Evolutionary conservation across 2,113 vertebrate genomes (phyloP).

Genomic region (Aplodontia rufa): DNA sequence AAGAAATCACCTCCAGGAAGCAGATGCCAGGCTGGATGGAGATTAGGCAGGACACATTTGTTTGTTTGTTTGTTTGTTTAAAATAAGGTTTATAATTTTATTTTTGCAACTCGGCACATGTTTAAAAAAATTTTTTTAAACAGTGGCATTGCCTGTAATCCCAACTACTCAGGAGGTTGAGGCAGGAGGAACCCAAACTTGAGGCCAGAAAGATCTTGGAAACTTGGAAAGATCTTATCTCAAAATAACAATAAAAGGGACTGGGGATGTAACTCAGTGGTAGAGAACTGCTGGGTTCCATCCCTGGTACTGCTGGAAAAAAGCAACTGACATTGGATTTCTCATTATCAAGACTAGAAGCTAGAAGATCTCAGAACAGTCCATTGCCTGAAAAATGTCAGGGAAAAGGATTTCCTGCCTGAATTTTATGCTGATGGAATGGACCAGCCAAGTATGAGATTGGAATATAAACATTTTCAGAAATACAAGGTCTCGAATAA

Average conservation of each 20-base stretch:
- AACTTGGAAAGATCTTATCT: not conserved
- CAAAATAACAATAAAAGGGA: not conserved
- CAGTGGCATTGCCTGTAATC: not conserved
- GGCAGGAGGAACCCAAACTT: not conserved
- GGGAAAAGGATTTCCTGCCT: conserved; percentile 18
- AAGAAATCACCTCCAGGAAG: not conserved
- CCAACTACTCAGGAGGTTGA: not conserved
- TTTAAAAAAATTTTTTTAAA: not conserved
- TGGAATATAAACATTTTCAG: not conserved
- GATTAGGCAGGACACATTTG: not conserved
- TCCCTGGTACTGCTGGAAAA: not conserved
- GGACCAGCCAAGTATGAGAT: not conserved
- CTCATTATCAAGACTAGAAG: not conserved
- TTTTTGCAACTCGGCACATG: not conserved
- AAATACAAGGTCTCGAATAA: not conserved
- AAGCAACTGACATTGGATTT: not conserved
- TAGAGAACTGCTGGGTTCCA: not conserved
- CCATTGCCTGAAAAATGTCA: not conserved
- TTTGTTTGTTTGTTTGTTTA: not conserved
- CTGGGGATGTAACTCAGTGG: not conserved
- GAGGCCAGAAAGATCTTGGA: not conserved
- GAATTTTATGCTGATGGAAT: not conserved
- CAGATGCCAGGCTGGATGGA: not conserved
- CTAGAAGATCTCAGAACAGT: not conserved
- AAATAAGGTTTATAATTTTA: not conserved